Base-by-base conservation (phyloP, 2,888 invertebrate genomes). In the Drosophila phalerata region DNA sequence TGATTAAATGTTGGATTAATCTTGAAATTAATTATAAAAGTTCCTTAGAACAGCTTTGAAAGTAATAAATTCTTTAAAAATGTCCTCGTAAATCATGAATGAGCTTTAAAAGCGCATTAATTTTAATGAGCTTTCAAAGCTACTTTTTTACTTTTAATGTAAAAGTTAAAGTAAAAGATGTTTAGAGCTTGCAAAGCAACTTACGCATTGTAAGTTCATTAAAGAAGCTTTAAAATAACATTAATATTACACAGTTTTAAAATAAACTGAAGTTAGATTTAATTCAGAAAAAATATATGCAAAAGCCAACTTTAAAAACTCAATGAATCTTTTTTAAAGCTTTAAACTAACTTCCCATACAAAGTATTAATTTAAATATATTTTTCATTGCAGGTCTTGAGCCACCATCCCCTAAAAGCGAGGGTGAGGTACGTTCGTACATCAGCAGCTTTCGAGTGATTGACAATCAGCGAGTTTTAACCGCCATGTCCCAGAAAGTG, bases 391-490 rank as follows among this genome's bases (percentile, higher is more conserved):
- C 90, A 96, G 96, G 95, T 73, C 90, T 96, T 84, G 95, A 95
- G 73, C 95, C 96, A 42, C 95, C 95, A 8, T 95, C 95, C 17
- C 95, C 95, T 17, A 96, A 96, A 90, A 95, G 95, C 85, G 95
- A 95, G 88, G 94, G 94, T 47, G 96, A 96, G 90, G 94, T 96
- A 28, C 94, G 94, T 75, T 93, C 94, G 13, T 96, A 96, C 91
- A 95, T 96, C 77, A 94, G 95, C 87, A 95, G 95, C 91, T 93
- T 97, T 82, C 94, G 95, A 81, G 95, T 96, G 56, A 96, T 97
- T 88, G 97, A 97, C 93, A 96, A 96, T 93, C 96, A 97, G 91
- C 93, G 96, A 83, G 94, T 95, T 51, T 92, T 97, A 63, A 96
- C 96, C 69, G 95, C 95, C 87, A 94, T 97, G 92, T 97, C 97